Evolutionary conservation across 2,888 invertebrate genomes (phyloP), one percentile per base, ranked within the genome.

Genomic region (Hedychridium roseum): DNA sequence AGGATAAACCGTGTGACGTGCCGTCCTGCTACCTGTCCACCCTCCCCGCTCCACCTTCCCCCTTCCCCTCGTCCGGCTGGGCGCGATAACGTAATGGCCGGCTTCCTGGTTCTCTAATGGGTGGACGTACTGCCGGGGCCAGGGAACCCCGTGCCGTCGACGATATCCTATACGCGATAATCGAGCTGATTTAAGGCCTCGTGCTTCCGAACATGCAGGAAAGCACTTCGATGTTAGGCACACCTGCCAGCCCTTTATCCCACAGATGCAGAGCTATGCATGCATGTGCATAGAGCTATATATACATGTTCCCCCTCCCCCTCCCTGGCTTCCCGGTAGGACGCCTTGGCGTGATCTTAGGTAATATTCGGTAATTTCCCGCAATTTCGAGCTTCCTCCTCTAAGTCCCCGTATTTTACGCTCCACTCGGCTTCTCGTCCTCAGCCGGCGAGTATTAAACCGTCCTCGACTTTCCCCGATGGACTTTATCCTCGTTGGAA

Each of bases 131-230:
- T 39, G 38, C 45, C n/a, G 57, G 43, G 53, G 36, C 47, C 41
- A 39, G 37, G 47, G 39, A n/a, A 31, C 52, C 59, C 55, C 43
- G 54, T 43, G 39, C 49, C 52, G 50, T 54, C 50, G 57, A 59
- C 64, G 64, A 69, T 70, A 71, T 67, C 66, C 70, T 66, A 66
- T 66, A 64, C 45, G 65, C 64, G 73, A 74, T 75, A 73, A 74
- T 75, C 72, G 68, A 31, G 57, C 65, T 76, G 74, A 73, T 73
- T 73, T 74, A 75, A 67, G 62, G 55, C 65, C 61, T 41, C 64
- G 42, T 58, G 68, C 64, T 71, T 72, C 66, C 72, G 66, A 70
- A 62, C 64, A 65, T 70, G 65, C 70, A 66, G 68, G 72, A 70
- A 74, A 71, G 70, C 63, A 64, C 64, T 64, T 56, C 52, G 62